These are phyloP conservation scores for Drosophila engyochracea DNA, from an alignment of 2,888 invertebrate genomes.

Conservation along the genomic window DNA sequence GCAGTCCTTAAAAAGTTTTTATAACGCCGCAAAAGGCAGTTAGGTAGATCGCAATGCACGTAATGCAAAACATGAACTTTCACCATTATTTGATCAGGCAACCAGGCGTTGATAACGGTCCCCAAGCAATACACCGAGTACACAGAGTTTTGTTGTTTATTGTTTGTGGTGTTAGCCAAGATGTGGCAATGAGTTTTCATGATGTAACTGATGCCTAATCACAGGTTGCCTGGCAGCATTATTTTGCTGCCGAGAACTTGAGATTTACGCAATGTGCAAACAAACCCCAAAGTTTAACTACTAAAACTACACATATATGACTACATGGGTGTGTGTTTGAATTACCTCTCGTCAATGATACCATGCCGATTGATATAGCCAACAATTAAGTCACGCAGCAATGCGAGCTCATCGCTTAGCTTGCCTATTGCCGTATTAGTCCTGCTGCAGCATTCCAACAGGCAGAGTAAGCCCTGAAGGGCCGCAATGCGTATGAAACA, in stretches of 20 bases:
- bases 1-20: slow-evolving; percentile 77
- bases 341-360: slow-evolving; percentile 85
- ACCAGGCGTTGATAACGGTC: slow-evolving; percentile 14
- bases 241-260: slow-evolving; percentile 12
- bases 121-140: slow-evolving; percentile 15
- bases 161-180: slow-evolving; percentile 14
- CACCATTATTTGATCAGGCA: slow-evolving; percentile 62
- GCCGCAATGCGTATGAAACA: slow-evolving; percentile 85
- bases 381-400: slow-evolving; percentile 84
- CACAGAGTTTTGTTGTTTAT: slow-evolving; percentile 2
- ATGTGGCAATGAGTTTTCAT: slow-evolving; percentile 11
- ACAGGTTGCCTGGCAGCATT: slow-evolving; percentile 16
- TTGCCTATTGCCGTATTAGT: slow-evolving; percentile 85
- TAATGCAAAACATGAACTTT: slow-evolving; percentile 75
- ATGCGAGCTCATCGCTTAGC: slow-evolving; percentile 84
- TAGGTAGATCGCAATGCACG: slow-evolving; percentile 41
- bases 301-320: not conserved
- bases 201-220: slow-evolving; percentile 16
- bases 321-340: not conserved
- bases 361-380: slow-evolving; percentile 85
- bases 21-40: slow-evolving; percentile 47
- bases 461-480: slow-evolving; percentile 84
- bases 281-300: not conserved
- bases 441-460: slow-evolving; percentile 85
- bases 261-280: slow-evolving; percentile 2